These are phyloP conservation scores for Lutraria rhynchaena DNA, from an alignment of 1,140 invertebrate species.

Conservation along the genomic window DNA sequence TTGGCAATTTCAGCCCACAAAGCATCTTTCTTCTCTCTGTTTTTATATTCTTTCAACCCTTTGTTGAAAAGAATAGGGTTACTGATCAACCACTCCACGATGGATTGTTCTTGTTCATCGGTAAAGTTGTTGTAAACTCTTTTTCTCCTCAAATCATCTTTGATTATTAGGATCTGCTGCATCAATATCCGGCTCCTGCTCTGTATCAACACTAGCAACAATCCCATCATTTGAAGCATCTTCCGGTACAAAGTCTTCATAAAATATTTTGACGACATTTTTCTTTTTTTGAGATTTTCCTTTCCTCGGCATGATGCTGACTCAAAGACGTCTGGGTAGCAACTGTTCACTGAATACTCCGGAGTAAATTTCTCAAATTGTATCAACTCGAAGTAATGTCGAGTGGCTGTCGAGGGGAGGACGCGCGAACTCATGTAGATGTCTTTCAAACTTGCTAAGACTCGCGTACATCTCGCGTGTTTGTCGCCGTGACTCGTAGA, in stretches of 20 bases:
- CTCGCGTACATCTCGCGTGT: too few relatives aligned
- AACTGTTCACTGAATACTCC: too few relatives aligned
- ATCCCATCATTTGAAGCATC: neutral
- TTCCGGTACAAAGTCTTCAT: neutral
- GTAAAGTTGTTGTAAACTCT: neutral
- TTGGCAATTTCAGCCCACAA: neutral
- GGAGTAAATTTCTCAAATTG: too few relatives aligned
- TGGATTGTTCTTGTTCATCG: neutral
- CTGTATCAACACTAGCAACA: neutral
- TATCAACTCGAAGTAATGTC: too few relatives aligned
- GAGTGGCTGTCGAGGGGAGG: too few relatives aligned
- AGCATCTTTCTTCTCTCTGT: neutral
- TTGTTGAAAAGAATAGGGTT: neutral
- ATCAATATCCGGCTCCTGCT: neutral
- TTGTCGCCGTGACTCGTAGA: too few relatives aligned
- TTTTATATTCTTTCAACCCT: slow-evolving; percentile 6
- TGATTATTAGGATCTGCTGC: neutral
- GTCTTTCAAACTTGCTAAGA: too few relatives aligned
- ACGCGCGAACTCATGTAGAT: too few relatives aligned
- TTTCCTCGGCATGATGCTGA: too few relatives aligned
- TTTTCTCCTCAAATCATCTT: neutral
- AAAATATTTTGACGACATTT: too few relatives aligned
- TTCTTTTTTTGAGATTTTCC: too few relatives aligned
- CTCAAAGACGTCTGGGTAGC: too few relatives aligned
- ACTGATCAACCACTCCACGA: neutral